Evolutionary conservation across 2,888 invertebrate genomes (phyloP).

Genomic region (Drosophila anceps): DNA sequence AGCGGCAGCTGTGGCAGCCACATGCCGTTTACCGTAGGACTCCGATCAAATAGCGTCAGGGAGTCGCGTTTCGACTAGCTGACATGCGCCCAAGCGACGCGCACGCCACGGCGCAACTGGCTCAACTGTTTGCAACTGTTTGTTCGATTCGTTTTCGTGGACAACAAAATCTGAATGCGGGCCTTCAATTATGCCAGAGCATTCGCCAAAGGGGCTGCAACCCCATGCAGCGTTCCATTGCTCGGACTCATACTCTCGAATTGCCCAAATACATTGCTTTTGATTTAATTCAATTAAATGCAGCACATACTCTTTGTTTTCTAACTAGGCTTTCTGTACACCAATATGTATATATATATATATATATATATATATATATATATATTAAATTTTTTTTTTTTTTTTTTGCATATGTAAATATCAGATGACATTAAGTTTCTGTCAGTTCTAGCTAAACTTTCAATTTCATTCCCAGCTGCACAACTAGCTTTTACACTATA

Average conservation of each 20-base stretch:
- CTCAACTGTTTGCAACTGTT: constrained; percentile 68
- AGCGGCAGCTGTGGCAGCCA: constrained; percentile 19
- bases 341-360: not conserved
- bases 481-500: constrained; percentile 17
- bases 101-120: constrained; percentile 73
- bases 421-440: constrained; percentile 4
- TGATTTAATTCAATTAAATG: constrained; percentile 83
- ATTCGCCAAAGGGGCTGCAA: constrained; percentile 31
- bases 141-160: constrained; percentile 38
- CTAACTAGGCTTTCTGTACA: constrained; percentile 11
- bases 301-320: constrained; percentile 37
- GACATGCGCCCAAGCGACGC: constrained; percentile 75
- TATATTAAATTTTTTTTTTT: too few species aligned
- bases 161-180: constrained; percentile 41
- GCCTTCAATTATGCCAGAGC: constrained; percentile 46
- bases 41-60: not conserved
- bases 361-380: not conserved
- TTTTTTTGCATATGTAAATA: constrained; percentile 1
- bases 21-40: constrained; percentile 35
- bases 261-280: constrained; percentile 47
- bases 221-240: constrained; percentile 38
- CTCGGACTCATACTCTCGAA: constrained; percentile 31
- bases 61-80: constrained; percentile 24
- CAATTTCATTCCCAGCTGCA: constrained; percentile 66
- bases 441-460: constrained; percentile 67